A percentile compares a stretch with the other conserved stretches of the same genome.
phyloP scores from a whole-genome alignment of 2,797 vertebrate genomes.

The Eulemur mongoz region DNA sequence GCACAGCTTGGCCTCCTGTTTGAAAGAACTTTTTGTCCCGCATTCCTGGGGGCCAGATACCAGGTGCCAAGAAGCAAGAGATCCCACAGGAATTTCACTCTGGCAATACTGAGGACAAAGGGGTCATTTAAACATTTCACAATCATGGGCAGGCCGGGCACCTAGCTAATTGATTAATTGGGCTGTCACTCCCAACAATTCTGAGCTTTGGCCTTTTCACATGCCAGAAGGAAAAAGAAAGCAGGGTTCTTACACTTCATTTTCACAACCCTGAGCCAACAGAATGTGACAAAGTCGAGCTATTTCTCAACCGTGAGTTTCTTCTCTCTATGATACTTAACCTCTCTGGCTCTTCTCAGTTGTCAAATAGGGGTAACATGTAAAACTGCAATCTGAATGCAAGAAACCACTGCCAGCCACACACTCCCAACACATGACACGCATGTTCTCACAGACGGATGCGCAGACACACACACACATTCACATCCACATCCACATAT shows the following conservation, averaged over 20 bases:
- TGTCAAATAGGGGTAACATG: slow-evolving; percentile 29
- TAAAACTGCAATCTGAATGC: background rate
- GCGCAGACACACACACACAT: too few species aligned
- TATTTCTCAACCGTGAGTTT: background rate
- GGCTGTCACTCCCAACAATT: slow-evolving; percentile 66
- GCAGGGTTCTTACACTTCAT: background rate
- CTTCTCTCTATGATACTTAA: slow-evolving; percentile 1
- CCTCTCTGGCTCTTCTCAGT: slow-evolving; percentile 38
- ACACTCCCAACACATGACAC: background rate
- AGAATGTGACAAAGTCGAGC: slow-evolving; percentile 32
- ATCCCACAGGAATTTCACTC: slow-evolving; percentile 59
- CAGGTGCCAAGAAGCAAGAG: slow-evolving; percentile 68
- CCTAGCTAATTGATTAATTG: slow-evolving; percentile 74
- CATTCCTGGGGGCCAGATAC: slow-evolving; percentile 36
- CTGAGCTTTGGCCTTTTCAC: slow-evolving; percentile 67
- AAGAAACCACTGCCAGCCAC: background rate
- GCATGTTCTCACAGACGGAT: background rate
- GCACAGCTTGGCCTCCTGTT: slow-evolving; percentile 2
- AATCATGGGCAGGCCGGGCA: background rate
- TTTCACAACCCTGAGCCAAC: slow-evolving; percentile 60
- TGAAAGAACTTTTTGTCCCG: slow-evolving; percentile 46
- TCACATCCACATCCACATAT: background rate
- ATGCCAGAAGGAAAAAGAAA: slow-evolving; percentile 68
- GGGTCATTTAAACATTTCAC: slow-evolving; percentile 61
- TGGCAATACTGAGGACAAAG: slow-evolving; percentile 44